Evolutionary conservation across 2,113 vertebrate genomes (phyloP).

Genomic region (Dolichallabes microphthalmus): DNA sequence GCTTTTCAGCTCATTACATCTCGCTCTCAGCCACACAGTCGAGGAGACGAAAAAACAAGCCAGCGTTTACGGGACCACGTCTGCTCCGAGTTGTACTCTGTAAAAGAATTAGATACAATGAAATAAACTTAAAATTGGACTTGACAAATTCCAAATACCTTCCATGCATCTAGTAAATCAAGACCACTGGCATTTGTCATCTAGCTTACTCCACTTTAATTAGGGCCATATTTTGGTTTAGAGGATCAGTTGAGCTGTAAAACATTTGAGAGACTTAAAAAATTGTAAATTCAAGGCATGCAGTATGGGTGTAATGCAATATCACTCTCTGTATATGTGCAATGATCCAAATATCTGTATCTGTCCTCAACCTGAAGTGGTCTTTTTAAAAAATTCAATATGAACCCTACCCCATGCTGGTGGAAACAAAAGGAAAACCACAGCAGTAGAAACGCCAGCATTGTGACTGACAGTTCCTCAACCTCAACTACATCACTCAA

Average conservation of each 20-base stretch:
- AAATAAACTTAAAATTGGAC: constrained; percentile 32
- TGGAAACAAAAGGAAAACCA: not conserved
- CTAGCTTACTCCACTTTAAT: constrained; percentile 52
- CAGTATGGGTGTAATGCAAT: not conserved
- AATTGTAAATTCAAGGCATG: constrained; percentile 28
- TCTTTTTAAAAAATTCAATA: not conserved
- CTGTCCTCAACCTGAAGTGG: not conserved
- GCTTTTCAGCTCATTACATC: constrained; percentile 36
- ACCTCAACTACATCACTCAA: not conserved
- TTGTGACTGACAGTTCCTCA: not conserved
- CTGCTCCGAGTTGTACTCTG: constrained; percentile 10
- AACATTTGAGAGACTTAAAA: constrained; percentile 41
- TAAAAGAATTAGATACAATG: constrained; percentile 28
- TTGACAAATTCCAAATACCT: constrained; percentile 53
- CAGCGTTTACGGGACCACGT: constrained; percentile 15
- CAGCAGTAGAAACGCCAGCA: not conserved
- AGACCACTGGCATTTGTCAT: constrained; percentile 38
- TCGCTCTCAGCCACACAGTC: not conserved
- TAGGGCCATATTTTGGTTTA: constrained; percentile 59
- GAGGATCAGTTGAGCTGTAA: constrained; percentile 41
- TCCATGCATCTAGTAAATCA: constrained; percentile 46
- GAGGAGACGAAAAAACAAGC: not conserved
- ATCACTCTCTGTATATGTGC: not conserved
- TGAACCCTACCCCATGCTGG: not conserved
- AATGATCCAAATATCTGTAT: not conserved